These are phyloP conservation scores for Cyrtodaria siliqua DNA, from an alignment of 2,888 invertebrate species.

Conservation along the genomic window DNA sequence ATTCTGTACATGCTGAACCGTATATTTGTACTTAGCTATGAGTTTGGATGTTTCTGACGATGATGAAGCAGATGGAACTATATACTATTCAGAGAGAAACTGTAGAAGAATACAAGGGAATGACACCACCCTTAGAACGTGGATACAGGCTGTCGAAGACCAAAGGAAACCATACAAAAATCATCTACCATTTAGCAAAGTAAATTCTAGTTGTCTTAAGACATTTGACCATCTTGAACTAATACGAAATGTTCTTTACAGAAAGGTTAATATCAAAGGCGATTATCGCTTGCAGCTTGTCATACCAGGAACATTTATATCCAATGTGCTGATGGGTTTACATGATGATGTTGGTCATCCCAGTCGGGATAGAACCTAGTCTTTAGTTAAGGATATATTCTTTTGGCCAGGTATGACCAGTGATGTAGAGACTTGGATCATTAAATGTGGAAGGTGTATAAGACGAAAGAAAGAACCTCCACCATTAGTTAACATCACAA, in stretches of 20 bases:
- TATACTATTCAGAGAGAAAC: slow-evolving; percentile 18
- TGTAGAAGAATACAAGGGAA: slow-evolving; percentile 18
- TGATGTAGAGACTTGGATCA: slow-evolving; percentile 31
- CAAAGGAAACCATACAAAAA: background rate
- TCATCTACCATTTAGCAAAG: too few species aligned
- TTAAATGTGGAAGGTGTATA: slow-evolving; percentile 23
- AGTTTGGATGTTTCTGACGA: too few species aligned
- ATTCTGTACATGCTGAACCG: too few species aligned
- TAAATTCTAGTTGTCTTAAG: too few species aligned
- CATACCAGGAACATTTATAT: slow-evolving; percentile 22
- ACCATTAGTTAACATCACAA: slow-evolving; percentile 15
- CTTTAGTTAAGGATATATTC: slow-evolving; percentile 30
- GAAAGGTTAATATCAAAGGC: background rate
- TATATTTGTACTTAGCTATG: too few species aligned
- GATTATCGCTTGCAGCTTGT: slow-evolving; percentile 18
- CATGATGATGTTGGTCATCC: slow-evolving; percentile 41
- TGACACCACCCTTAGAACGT: background rate
- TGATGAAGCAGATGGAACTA: slow-evolving; percentile 5
- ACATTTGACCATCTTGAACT: too few species aligned
- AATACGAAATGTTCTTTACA: too few species aligned
- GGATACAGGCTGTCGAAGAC: slow-evolving; percentile 5
- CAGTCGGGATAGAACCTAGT: slow-evolving; percentile 16
- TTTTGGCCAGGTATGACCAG: slow-evolving; percentile 44
- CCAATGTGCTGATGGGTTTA: slow-evolving; percentile 13
- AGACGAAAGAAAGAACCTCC: slow-evolving; percentile 2